Conservation (phyloP, 2,888 invertebrate species). For the Cenopis cana region DNA sequence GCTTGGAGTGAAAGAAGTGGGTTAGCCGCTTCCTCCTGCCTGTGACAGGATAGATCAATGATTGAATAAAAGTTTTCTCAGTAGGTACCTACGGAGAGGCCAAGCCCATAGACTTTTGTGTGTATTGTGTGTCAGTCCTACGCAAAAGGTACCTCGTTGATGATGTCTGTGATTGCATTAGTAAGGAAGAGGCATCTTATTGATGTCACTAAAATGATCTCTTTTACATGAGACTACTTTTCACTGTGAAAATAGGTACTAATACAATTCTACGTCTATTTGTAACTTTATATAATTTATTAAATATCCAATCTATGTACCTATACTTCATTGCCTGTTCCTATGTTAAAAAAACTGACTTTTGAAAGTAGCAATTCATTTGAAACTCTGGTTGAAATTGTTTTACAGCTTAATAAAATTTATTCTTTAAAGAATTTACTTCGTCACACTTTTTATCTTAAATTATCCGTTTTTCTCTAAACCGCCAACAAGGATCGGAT, state of each 20-base stretch:
- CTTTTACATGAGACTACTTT: too few species aligned
- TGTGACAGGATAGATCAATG: conserved; percentile 3
- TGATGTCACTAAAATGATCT: too few species aligned
- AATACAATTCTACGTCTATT: too few species aligned
- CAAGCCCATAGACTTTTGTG: not conserved
- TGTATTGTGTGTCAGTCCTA: not conserved
- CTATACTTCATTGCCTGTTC: not conserved
- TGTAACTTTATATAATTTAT: too few species aligned
- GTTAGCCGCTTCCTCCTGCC: not conserved
- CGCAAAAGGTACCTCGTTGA: too few species aligned
- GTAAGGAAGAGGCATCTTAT: too few species aligned
- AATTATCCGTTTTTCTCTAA: conserved; percentile 2
- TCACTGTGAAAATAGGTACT: not conserved
- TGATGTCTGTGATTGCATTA: too few species aligned
- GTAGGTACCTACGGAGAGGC: too few species aligned
- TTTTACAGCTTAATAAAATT: not conserved
- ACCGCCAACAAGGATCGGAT: conserved; percentile 29
- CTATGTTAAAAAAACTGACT: not conserved
- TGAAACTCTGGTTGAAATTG: not conserved
- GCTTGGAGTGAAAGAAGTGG: not conserved
- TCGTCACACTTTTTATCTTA: not conserved
- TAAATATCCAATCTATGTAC: not conserved
- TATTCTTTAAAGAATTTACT: not conserved
- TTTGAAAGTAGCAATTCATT: not conserved
- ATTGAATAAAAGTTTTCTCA: too few species aligned